Evolutionary conservation across 2,888 invertebrate genomes (phyloP).

Genomic region (Bhutanitis thaidina): DNA sequence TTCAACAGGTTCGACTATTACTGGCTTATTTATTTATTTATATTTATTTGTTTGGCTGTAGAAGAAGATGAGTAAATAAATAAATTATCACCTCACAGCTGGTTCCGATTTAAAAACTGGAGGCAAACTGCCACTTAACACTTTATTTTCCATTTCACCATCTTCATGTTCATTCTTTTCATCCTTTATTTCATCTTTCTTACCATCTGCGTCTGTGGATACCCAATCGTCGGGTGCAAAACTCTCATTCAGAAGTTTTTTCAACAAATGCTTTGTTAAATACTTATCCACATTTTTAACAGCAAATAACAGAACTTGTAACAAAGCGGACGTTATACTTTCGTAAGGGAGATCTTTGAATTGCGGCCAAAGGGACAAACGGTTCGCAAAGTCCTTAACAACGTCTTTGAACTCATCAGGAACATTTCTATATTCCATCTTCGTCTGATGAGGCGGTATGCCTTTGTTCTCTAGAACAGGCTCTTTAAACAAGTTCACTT

Average conservation of each 20-base stretch:
- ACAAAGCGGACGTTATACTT: constrained; percentile 84
- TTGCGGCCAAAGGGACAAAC: constrained; percentile 87
- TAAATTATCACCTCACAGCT: constrained; percentile 69
- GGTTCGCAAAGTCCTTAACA: constrained; percentile 81
- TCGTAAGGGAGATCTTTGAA: constrained; percentile 85
- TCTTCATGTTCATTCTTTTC: constrained; percentile 31
- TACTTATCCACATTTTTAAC: constrained; percentile 81
- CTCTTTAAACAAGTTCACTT: constrained; percentile 56
- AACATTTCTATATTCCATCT: constrained; percentile 67
- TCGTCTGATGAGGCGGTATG: constrained; percentile 57
- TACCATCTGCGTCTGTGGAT: constrained; percentile 40
- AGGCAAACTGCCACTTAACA: constrained; percentile 55
- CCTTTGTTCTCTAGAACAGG: constrained; percentile 45
- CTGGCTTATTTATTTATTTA: too few relatives aligned
- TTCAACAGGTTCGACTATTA: too few relatives aligned
- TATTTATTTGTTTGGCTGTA: too few relatives aligned
- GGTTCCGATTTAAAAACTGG: constrained; percentile 83
- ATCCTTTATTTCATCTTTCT: constrained; percentile 40
- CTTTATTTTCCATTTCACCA: constrained; percentile 19
- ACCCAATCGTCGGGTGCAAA: constrained; percentile 74
- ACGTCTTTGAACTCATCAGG: constrained; percentile 81
- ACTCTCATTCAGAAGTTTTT: constrained; percentile 82
- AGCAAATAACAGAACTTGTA: constrained; percentile 83
- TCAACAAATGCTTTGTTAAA: constrained; percentile 72
- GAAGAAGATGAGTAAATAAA: too few relatives aligned